phyloP scores from a whole-genome alignment of 2,113 vertebrate species.

The Baryphthengus martii region DNA sequence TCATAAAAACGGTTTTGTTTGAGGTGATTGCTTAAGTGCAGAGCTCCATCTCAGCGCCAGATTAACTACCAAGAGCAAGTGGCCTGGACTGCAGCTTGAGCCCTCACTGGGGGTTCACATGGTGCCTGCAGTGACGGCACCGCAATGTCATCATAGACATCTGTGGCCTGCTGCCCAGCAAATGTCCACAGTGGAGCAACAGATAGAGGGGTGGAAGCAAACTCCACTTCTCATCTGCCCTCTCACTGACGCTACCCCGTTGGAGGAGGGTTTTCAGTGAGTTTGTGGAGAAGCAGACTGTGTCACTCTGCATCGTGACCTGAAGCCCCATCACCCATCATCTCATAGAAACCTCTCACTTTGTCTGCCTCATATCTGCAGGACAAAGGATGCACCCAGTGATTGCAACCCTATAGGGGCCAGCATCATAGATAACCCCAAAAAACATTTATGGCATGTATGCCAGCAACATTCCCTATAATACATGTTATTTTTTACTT shows the following conservation, averaged over 20 bases:
- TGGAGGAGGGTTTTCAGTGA: neutral
- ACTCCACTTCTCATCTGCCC: neutral
- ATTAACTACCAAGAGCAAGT: neutral
- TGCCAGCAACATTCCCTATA: neutral
- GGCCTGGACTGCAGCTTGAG: neutral
- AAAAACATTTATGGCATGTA: neutral
- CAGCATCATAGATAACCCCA: neutral
- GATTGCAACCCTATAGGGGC: neutral
- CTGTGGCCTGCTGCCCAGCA: neutral
- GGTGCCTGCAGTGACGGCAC: neutral
- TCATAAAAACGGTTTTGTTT: constrained; percentile 50
- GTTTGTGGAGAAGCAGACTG: neutral
- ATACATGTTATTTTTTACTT: neutral
- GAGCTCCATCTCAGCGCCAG: neutral
- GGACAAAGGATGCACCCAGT: neutral
- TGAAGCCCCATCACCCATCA: neutral
- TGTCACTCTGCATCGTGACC: neutral
- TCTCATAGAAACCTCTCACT: neutral
- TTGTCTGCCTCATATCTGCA: neutral
- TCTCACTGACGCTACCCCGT: fast-evolving
- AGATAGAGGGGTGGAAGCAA: neutral
- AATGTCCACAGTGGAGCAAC: neutral
- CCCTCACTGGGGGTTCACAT: neutral
- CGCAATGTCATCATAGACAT: neutral
- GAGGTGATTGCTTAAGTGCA: constrained; percentile 45